phyloP scores from a whole-genome alignment of 2,113 vertebrate genomes.

The Pygoscelis adeliae region DNA sequence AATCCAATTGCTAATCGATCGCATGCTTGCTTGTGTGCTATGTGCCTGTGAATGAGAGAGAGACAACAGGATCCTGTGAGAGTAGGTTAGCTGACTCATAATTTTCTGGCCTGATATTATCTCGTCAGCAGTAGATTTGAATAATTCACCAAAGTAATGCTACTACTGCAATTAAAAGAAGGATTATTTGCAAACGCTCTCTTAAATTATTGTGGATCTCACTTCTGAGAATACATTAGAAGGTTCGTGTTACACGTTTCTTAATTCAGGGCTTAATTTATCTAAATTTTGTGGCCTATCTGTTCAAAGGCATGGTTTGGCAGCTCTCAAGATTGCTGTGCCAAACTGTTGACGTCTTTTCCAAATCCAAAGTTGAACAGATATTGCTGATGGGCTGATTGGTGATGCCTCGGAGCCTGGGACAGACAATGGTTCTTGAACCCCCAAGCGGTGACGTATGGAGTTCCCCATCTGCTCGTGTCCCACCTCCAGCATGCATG shows the following conservation, averaged over 20 bases:
- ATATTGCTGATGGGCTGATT: background rate
- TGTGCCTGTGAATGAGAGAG: background rate
- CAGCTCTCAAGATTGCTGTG: background rate
- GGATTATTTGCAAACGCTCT: background rate
- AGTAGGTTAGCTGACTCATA: background rate
- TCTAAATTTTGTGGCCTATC: background rate
- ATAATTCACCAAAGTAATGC: background rate
- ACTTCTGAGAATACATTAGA: background rate
- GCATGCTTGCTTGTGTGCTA: background rate
- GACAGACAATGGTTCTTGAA: background rate
- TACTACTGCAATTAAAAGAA: conserved; percentile 9
- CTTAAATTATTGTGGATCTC: background rate
- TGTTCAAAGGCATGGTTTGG: background rate
- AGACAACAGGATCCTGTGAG: background rate
- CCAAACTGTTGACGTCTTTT: background rate
- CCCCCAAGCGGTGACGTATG: accelerated
- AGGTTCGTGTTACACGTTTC: background rate
- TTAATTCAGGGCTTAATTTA: conserved; percentile 10
- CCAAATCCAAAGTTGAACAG: background rate
- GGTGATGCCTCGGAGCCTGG: accelerated
- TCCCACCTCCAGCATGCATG: background rate
- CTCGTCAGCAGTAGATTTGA: background rate
- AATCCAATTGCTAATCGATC: background rate
- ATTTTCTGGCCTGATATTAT: background rate
- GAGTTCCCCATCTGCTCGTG: background rate